Percentiles rank a stretch among this genome's conserved stretches.
These are phyloP conservation scores for Melanotaenia pygmaea DNA, from an alignment of 2,797 vertebrate species.

Conservation along the genomic window DNA sequence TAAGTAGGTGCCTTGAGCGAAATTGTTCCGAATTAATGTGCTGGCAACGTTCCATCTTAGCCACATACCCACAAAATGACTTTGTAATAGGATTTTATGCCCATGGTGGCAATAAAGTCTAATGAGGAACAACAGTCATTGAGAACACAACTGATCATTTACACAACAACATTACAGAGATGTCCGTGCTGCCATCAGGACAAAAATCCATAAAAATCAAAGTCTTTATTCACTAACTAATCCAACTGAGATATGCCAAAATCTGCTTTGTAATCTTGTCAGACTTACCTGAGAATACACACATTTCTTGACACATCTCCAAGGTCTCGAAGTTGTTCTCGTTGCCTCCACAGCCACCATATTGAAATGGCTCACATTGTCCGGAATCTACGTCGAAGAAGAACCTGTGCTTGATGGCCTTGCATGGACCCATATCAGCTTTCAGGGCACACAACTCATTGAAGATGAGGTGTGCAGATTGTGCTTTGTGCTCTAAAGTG, in stretches of 20 bases:
- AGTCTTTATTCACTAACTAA: not conserved
- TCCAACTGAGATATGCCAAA: not conserved
- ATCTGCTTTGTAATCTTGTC: not conserved
- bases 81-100: conserved; percentile 59
- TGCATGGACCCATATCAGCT: conserved; percentile 87
- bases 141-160: conserved; percentile 44
- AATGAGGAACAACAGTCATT: conserved; percentile 46
- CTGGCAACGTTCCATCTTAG: conserved; percentile 42
- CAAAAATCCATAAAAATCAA: not conserved
- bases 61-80: conserved; percentile 44
- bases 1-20: conserved; percentile 49
- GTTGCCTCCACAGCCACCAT: conserved; percentile 91
- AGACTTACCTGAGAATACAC: conserved; percentile 83
- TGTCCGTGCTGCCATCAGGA: too few species aligned
- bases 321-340: conserved; percentile 87
- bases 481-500: conserved; percentile 48
- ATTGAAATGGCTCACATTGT: conserved; percentile 86
- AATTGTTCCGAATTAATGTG: conserved; percentile 51
- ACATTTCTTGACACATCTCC: conserved; percentile 85
- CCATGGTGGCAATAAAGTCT: conserved; percentile 56
- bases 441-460: conserved; percentile 87
- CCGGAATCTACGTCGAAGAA: conserved; percentile 85
- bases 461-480: conserved; percentile 74
- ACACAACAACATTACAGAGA: conserved; percentile 16
- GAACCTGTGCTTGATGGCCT: conserved; percentile 81